Evolutionary conservation across 2,113 vertebrate genomes (phyloP), one percentile per base, ranked within the genome.

Genomic region (Nesogale talazaci): DNA sequence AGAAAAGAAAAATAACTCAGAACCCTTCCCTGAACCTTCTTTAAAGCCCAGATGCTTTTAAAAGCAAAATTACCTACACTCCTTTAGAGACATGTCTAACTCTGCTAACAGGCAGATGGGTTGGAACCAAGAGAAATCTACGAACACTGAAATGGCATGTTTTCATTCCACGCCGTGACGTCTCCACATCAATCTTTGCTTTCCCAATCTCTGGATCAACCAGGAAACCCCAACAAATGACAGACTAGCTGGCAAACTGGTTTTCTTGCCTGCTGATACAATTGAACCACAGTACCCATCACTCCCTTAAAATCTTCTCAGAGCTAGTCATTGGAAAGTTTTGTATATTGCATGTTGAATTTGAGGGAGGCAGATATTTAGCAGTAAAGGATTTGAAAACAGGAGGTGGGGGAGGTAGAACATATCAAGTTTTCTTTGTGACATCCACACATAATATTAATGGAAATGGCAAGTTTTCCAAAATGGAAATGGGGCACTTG

Each of bases 331-430:
- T 75, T 42, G 72, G 67, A 65, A 89, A 89, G 9, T 6, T 61
- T 80, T 75, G 31, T 29, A 61, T 34, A 38, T 27, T 80, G 72
- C n/a, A 16, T 57, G 34, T 20, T 57, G 52, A 84, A 31, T 59
- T 86, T 72, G 72, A 67, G 42, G 52, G 16, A 92, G 86, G 81
- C 52, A 72, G 22, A 29, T 25, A 69, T 87, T 86, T 91, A 85
- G 72, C 31, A 59, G n/a, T 14, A 79, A 82, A 85, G 12, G 34
- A 70, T 34, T 52, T 76, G 92, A 83, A 42, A 29, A 27, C 65
- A 25, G 27, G 15, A 70, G 81, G 84, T 22, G 16, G 29, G 3
- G 81, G 84, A 27, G 12, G 29, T 4, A 56, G 56, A 42, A 25
- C 34, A 38, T 36, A 19, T 22, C n/a, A 5, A 1, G 36, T 83